phyloP scores from a whole-genome alignment of 2,113 vertebrate genomes.

The Aythya baeri region DNA sequence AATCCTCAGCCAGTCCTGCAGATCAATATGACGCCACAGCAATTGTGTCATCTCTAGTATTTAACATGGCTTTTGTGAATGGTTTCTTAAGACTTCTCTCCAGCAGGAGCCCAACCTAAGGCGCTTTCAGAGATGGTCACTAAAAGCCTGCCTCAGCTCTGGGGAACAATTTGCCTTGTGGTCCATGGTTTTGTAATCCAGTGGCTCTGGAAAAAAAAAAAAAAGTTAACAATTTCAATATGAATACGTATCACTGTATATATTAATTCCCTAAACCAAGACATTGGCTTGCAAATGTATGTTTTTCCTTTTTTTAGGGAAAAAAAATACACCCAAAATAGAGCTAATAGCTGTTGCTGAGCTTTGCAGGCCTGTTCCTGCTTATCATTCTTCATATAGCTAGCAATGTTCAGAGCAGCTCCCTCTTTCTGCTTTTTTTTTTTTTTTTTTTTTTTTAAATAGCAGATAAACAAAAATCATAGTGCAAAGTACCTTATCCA shows the following conservation, averaged over 20 bases:
- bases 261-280: neutral
- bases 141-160: neutral
- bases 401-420: neutral
- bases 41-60: neutral
- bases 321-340: neutral
- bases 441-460: neutral
- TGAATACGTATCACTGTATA: neutral
- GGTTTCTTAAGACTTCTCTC: neutral
- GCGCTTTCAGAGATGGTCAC: neutral
- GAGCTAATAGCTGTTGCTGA: neutral
- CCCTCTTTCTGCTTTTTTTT: neutral
- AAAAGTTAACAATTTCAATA: neutral
- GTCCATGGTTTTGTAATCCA: neutral
- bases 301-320: neutral
- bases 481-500: constrained; percentile 50
- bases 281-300: neutral
- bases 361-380: neutral
- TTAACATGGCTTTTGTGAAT: neutral
- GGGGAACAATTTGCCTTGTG: neutral
- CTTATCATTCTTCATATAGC: neutral
- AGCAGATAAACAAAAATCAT: constrained; percentile 43
- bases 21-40: neutral
- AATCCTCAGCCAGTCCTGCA: neutral
- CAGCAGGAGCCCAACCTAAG: neutral
- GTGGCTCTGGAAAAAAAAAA: neutral